These are phyloP conservation scores for Neolamprologus modestus DNA, from an alignment of 2,113 vertebrate genomes.

Conservation along the genomic window DNA sequence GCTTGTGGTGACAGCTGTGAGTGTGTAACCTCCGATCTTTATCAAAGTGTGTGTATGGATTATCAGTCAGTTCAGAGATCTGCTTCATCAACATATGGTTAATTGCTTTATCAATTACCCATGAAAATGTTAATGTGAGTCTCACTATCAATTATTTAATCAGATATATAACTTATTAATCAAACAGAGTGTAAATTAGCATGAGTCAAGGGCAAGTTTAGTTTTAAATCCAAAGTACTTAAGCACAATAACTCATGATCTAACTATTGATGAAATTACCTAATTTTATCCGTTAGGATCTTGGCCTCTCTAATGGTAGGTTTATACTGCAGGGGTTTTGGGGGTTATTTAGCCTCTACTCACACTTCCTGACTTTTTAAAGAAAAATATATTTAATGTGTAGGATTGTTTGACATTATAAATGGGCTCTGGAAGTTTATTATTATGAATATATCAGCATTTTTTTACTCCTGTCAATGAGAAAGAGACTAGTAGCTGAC, in stretches of 20 bases:
- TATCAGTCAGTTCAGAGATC: slow-evolving; percentile 3
- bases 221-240: background rate
- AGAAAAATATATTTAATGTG: background rate
- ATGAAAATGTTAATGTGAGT: slow-evolving; percentile 34
- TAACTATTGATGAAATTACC: background rate
- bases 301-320: background rate
- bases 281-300: background rate
- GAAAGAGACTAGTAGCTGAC: background rate
- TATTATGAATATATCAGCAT: background rate
- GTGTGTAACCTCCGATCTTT: slow-evolving; percentile 14
- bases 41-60: slow-evolving; percentile 8
- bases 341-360: background rate
- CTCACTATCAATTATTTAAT: slow-evolving; percentile 43
- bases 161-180: slow-evolving; percentile 29
- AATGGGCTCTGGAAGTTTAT: background rate
- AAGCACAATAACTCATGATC: background rate
- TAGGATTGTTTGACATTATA: background rate
- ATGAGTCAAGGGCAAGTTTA: background rate
- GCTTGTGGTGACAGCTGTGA: background rate
- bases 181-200: background rate
- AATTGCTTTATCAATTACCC: slow-evolving; percentile 56
- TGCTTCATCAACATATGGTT: slow-evolving; percentile 42
- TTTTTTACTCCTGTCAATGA: background rate
- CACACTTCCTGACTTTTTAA: background rate
- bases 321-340: background rate